phyloP scores from a whole-genome alignment of 2,797 vertebrate species.

The Cichlasoma orientale region DNA sequence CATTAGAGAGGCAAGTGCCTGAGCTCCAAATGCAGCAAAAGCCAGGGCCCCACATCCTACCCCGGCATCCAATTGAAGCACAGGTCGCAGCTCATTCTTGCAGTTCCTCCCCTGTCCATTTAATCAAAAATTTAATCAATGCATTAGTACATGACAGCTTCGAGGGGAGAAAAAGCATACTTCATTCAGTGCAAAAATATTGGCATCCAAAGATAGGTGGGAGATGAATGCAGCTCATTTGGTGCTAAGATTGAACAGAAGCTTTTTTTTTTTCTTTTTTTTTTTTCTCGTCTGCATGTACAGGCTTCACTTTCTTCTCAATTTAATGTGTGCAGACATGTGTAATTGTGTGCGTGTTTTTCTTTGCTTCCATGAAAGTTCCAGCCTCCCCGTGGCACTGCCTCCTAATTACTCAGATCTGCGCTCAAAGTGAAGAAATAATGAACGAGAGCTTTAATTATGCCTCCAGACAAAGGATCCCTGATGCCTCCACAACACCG shows the following conservation, averaged over 20 bases:
- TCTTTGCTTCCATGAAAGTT: slow-evolving; percentile 36
- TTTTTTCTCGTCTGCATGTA: neutral
- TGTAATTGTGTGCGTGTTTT: slow-evolving; percentile 33
- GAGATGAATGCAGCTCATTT: slow-evolving; percentile 67
- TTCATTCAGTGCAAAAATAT: slow-evolving; percentile 57
- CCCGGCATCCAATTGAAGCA: slow-evolving; percentile 34
- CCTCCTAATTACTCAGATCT: slow-evolving; percentile 78
- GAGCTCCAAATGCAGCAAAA: slow-evolving; percentile 37
- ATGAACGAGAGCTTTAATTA: slow-evolving; percentile 77
- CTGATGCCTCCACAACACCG: slow-evolving; percentile 54
- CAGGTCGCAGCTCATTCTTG: slow-evolving; percentile 48
- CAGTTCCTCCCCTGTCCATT: slow-evolving; percentile 59
- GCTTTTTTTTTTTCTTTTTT: neutral
- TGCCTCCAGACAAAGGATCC: slow-evolving; percentile 71
- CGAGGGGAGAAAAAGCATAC: slow-evolving; percentile 55
- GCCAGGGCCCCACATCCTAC: slow-evolving; percentile 31
- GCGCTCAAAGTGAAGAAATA: slow-evolving; percentile 77
- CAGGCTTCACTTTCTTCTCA: slow-evolving; percentile 4
- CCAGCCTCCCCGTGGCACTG: slow-evolving; percentile 40
- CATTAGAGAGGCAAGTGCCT: slow-evolving; percentile 67
- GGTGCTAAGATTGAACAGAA: slow-evolving; percentile 51
- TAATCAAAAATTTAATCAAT: slow-evolving; percentile 73
- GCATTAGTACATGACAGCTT: slow-evolving; percentile 61
- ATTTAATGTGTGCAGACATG: slow-evolving; percentile 25
- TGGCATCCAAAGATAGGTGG: slow-evolving; percentile 63